A percentile compares a stretch with the other conserved stretches of the same genome.
Conservation (phyloP, 1,140 invertebrate genomes). For the Theocolax elegans region DNA sequence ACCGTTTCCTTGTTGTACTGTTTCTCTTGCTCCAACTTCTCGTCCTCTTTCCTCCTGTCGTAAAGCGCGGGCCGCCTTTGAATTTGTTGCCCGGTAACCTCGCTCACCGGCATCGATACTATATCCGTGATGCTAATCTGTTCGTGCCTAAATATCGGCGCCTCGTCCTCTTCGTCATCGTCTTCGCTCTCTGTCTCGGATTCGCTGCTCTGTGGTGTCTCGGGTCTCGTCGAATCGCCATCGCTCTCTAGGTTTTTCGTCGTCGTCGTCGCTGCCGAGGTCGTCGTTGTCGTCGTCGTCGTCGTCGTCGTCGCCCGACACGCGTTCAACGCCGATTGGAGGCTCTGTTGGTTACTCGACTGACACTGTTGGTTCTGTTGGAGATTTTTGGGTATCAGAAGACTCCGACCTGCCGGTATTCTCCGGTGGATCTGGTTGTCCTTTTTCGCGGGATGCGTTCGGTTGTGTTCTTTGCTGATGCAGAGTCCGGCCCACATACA, state of each 20-base stretch:
- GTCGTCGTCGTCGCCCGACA: not conserved
- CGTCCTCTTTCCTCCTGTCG: slow-evolving; percentile 54
- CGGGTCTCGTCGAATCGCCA: slow-evolving; percentile 59
- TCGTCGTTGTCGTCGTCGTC: not conserved
- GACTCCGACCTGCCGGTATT: slow-evolving; percentile 55
- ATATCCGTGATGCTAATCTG: slow-evolving; percentile 54
- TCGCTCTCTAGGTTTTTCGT: slow-evolving; percentile 53
- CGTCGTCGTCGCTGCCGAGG: slow-evolving; percentile 28
- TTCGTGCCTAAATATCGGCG: slow-evolving; percentile 57
- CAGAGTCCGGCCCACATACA: slow-evolving; percentile 77
- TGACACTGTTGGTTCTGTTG: slow-evolving; percentile 34
- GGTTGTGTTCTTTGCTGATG: slow-evolving; percentile 66
- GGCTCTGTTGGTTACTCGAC: not conserved
- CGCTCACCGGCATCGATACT: slow-evolving; percentile 50
- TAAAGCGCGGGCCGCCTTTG: slow-evolving; percentile 4
- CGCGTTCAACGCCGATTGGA: not conserved
- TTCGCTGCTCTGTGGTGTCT: slow-evolving; percentile 62
- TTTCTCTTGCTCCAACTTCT: slow-evolving; percentile 21
- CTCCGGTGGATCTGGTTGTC: slow-evolving; percentile 47
- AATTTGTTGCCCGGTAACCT: slow-evolving; percentile 48
- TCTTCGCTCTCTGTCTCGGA: slow-evolving; percentile 48
- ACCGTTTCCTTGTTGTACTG: slow-evolving; percentile 50
- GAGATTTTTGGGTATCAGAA: slow-evolving; percentile 53
- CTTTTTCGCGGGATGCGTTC: slow-evolving; percentile 52
- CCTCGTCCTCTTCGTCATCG: slow-evolving; percentile 46